Conservation (phyloP, 2,113 vertebrate genomes). For the Pollimyrus isidori region DNA sequence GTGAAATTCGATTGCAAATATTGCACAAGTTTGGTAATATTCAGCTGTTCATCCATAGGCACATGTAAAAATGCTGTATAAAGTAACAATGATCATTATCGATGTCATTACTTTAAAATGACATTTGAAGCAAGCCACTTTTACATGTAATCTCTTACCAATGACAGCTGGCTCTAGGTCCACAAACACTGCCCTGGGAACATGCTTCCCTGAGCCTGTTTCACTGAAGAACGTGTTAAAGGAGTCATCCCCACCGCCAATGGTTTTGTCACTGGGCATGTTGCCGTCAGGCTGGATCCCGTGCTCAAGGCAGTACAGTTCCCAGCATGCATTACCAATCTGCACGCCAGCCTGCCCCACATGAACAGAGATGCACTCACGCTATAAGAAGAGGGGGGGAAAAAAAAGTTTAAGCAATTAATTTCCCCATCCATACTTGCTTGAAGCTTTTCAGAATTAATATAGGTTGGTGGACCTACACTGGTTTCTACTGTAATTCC, state of each 20-base stretch:
- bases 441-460: background rate
- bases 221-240: constrained; percentile 66
- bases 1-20: background rate
- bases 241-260: constrained; percentile 46
- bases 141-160: constrained; percentile 34
- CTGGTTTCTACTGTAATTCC: background rate
- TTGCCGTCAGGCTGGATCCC: constrained; percentile 53
- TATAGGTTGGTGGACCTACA: background rate
- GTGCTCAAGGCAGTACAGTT: constrained; percentile 58
- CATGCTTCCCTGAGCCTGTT: constrained; percentile 49
- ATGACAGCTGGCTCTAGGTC: constrained; percentile 58
- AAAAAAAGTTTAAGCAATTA: background rate
- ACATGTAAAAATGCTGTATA: background rate
- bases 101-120: background rate
- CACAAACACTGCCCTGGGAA: constrained; percentile 57
- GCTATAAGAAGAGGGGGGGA: constrained; percentile 25
- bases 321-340: constrained; percentile 60
- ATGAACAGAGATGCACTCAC: constrained; percentile 59
- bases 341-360: constrained; percentile 60
- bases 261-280: constrained; percentile 41
- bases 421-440: background rate
- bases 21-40: background rate
- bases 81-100: background rate
- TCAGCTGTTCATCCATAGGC: background rate
- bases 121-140: background rate